Conservation (phyloP, 2,113 vertebrate species). For the Eptesicus fuscus region DNA sequence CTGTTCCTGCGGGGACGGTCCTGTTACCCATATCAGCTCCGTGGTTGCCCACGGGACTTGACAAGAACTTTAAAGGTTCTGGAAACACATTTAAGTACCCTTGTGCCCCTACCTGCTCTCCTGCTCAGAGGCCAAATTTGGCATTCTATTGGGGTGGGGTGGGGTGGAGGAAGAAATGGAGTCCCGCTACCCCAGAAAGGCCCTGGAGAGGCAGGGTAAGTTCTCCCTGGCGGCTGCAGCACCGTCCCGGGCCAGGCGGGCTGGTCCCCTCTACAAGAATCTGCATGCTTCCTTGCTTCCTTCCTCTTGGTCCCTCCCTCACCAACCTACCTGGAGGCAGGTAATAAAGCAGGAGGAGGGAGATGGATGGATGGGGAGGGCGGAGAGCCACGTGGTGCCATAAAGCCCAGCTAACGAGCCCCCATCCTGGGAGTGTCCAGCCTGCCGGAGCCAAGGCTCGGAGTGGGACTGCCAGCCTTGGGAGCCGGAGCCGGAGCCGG, state of each 20-base stretch:
- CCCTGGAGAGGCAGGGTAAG: not conserved
- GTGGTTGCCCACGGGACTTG: not conserved
- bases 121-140: not conserved
- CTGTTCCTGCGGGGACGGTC: not conserved
- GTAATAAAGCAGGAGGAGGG: conserved; percentile 75
- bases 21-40: not conserved
- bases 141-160: not conserved
- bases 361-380: conserved; percentile 62
- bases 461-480: not conserved
- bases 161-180: not conserved
- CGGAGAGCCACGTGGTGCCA: conserved; percentile 75
- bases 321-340: conserved; percentile 78
- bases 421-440: conserved; percentile 73
- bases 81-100: not conserved
- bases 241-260: not conserved
- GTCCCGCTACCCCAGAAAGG: not conserved
- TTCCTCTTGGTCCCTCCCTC: conserved; percentile 62
- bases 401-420: conserved; percentile 67
- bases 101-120: not conserved
- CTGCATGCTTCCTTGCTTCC: conserved; percentile 63
- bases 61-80: conserved; percentile 4
- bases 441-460: conserved; percentile 8
- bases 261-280: conserved; percentile 47
- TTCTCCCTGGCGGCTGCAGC: not conserved
- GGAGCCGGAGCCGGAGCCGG: not conserved